Conservation (phyloP, 1,140 invertebrate genomes). For the Zophobas morio region DNA sequence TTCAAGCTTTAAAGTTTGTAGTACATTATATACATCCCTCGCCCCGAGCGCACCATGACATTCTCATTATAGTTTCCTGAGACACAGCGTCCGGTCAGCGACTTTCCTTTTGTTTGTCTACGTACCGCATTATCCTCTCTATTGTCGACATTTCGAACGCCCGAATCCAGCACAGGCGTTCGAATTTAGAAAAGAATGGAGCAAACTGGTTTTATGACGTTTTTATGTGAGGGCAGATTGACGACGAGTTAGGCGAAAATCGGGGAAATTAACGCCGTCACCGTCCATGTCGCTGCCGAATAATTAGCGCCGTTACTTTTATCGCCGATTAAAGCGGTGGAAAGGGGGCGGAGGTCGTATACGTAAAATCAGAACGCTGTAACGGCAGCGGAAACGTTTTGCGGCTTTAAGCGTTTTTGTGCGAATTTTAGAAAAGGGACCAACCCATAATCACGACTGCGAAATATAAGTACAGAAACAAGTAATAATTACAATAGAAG, state of each 20-base stretch:
- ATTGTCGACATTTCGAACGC: conserved; percentile 33
- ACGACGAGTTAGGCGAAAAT: background rate
- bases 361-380: no score
- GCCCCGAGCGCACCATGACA: conserved; percentile 2
- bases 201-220: conserved; percentile 27
- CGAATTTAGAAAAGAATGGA: conserved; percentile 5
- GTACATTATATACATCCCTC: no score
- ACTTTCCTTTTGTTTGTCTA: conserved; percentile 40
- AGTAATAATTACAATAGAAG: no score
- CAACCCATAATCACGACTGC: no score
- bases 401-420: no score
- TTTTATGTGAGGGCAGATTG: conserved; percentile 8
- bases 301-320: conserved; percentile 31
- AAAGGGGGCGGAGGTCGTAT: background rate
- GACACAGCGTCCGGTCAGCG: conserved; percentile 36
- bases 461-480: no score
- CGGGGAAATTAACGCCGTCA: background rate
- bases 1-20: no score
- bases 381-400: no score
- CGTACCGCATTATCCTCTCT: conserved; percentile 32
- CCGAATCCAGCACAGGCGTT: conserved; percentile 15
- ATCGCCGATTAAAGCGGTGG: conserved; percentile 15
- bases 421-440: no score
- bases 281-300: background rate
- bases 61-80: conserved; percentile 33